Percentiles rank a stretch among this genome's conserved stretches.
phyloP scores from a whole-genome alignment of 2,888 invertebrate species.

The Scaptomyza tumidula region DNA sequence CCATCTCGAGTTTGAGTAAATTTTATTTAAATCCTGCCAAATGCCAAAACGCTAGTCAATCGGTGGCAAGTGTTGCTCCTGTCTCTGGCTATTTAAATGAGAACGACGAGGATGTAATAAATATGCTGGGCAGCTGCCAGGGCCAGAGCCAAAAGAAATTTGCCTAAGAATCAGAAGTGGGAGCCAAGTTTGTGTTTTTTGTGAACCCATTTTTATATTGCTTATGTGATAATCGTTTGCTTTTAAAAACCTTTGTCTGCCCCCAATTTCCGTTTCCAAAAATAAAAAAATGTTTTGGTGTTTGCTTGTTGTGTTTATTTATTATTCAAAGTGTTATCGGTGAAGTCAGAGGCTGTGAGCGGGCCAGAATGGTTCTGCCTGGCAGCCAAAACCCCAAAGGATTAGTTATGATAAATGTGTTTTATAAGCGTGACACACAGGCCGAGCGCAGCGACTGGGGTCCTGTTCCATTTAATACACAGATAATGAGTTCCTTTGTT shows the following conservation, averaged over 20 bases:
- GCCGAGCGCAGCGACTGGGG: constrained; percentile 28
- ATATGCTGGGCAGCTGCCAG: constrained; percentile 65
- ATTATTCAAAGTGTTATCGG: constrained; percentile 80
- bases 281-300: constrained; percentile 23
- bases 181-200: constrained; percentile 29
- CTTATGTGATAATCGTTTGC: constrained; percentile 80
- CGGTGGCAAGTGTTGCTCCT: constrained; percentile 61
- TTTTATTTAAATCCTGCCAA: constrained; percentile 79
- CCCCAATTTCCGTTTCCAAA: constrained; percentile 30
- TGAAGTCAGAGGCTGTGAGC: constrained; percentile 31
- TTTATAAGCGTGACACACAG: constrained; percentile 77
- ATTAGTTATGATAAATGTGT: constrained; percentile 80
- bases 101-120: constrained; percentile 45
- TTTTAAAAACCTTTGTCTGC: constrained; percentile 69
- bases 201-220: constrained; percentile 67
- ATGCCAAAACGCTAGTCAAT: constrained; percentile 61
- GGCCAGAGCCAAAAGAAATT: constrained; percentile 5
- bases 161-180: constrained; percentile 7
- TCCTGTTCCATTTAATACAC: constrained; percentile 74
- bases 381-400: constrained; percentile 78
- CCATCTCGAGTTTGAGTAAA: constrained; percentile 38
- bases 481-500: constrained; percentile 80
- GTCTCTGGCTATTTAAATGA: constrained; percentile 44
- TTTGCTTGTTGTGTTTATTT: constrained; percentile 75
- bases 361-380: constrained; percentile 28